Base-by-base conservation (phyloP, 2,797 vertebrate genomes). In the Furcifer pardalis region DNA sequence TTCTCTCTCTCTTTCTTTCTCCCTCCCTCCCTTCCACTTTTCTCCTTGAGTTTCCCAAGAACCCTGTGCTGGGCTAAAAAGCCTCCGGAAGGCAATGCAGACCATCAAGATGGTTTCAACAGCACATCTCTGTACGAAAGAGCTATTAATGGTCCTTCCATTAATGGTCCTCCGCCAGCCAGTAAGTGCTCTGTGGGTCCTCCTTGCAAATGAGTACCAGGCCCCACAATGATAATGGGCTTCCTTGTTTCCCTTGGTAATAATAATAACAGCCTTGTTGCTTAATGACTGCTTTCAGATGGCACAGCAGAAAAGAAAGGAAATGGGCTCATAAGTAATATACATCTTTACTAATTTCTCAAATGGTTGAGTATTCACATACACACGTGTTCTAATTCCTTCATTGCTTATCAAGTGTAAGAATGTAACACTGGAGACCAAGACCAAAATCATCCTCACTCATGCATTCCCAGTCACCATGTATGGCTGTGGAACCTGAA, bases 101-200 rank as follows among this genome's bases (percentile, higher is more conserved):
- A 79, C n/a, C n/a, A n/a, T 52, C 69, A 37, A 42, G 62, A n/a
- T 40, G 35, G 84, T 42, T 74, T 87, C 87, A 65, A 62, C 84
- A 63, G 52, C 85, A 0, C 73, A n/a, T 19, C 79, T 82, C 90
- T 89, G 87, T 90, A 84, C 71, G 84, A 90, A 84, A 2, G 56
- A 78, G 87, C 93, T 32, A 94, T 95, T 95, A 95, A 94, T 92
- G 92, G 92, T 83, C 0, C 79, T 94, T n/a, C n/a, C n/a, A 94
- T 95, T 95, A 95, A 94, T 92, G 92, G 92, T 83, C 0, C 79
- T 94, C 84, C 88, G 87, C 89, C 89, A 92, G 94, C 73, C 56
- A 44, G 86, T 96, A 96, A 96, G 95, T 96, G 96, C 96, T 95
- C 92, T 93, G 91, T 91, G 56, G 89, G 85, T 90, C 95, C 91